These are phyloP conservation scores for Eulimnadia texana DNA, from an alignment of 1,140 invertebrate species.

Conservation along the genomic window DNA sequence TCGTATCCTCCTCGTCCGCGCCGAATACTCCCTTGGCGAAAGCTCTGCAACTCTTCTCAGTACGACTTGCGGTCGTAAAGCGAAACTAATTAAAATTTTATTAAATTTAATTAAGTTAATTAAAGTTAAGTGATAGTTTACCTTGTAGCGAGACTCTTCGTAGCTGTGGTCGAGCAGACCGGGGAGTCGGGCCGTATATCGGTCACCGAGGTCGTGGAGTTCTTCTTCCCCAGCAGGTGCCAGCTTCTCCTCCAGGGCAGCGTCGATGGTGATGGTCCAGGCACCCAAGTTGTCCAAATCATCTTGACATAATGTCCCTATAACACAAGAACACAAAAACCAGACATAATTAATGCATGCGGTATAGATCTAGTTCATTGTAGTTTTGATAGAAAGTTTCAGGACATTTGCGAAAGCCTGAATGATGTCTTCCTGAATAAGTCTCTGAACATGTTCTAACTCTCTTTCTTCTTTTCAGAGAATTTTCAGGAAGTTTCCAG, in stretches of 20 bases:
- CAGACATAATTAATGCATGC: no score
- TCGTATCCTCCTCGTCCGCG: slow-evolving; percentile 19
- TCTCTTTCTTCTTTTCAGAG: no score
- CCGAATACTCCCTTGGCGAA: slow-evolving; percentile 31
- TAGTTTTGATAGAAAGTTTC: no score
- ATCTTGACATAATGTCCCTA: slow-evolving; percentile 26
- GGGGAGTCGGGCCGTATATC: slow-evolving; percentile 48
- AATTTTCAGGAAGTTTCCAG: no score
- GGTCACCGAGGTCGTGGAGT: slow-evolving; percentile 43
- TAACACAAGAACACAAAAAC: not conserved
- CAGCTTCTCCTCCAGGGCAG: slow-evolving; percentile 36
- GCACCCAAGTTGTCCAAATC: slow-evolving; percentile 31
- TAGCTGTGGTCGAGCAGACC: slow-evolving; percentile 39
- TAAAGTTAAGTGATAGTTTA: slow-evolving; percentile 22
- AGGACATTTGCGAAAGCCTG: no score
- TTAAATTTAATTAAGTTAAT: not conserved
- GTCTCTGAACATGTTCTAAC: no score
- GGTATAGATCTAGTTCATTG: no score
- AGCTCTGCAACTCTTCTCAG: slow-evolving; percentile 25
- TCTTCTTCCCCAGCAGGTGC: slow-evolving; percentile 48
- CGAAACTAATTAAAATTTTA: slow-evolving; percentile 26
- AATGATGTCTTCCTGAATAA: no score
- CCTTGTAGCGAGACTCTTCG: slow-evolving; percentile 38
- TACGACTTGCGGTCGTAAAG: slow-evolving; percentile 24
- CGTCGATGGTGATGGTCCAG: slow-evolving; percentile 33